Conservation (phyloP, 2,888 invertebrate species). For the Calameuta idolon region DNA sequence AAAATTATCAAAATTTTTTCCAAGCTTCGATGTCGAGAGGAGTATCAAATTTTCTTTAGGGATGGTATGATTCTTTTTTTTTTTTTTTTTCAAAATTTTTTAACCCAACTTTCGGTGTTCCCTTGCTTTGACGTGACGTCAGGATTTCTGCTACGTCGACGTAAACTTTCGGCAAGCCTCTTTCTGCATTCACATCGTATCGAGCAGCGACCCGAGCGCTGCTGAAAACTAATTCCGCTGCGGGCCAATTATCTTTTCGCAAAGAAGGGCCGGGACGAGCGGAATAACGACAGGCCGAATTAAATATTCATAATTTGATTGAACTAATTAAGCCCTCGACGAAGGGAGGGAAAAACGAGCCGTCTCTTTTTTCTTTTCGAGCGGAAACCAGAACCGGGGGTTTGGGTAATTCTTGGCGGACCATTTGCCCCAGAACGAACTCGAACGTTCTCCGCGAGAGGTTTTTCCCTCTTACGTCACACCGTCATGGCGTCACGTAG, state of each 20-base stretch:
- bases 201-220: slow-evolving; percentile 3
- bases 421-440: slow-evolving; percentile 47
- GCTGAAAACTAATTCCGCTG: slow-evolving; percentile 32
- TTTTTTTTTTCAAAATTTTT: too few species aligned
- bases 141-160: not conserved
- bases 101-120: not conserved
- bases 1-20: too few species aligned
- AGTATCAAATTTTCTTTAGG: too few species aligned
- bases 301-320: slow-evolving; percentile 43
- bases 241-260: slow-evolving; percentile 32
- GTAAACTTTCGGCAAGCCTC: not conserved
- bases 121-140: not conserved
- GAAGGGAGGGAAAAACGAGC: not conserved
- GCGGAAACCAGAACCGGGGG: slow-evolving; percentile 22
- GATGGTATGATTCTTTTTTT: too few species aligned
- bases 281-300: slow-evolving; percentile 29
- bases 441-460: slow-evolving; percentile 16
- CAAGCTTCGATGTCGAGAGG: too few species aligned
- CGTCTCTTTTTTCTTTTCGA: slow-evolving; percentile 16
- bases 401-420: slow-evolving; percentile 46
- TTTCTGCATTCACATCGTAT: slow-evolving; percentile 14
- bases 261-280: slow-evolving; percentile 16
- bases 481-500: not conserved
- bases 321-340: slow-evolving; percentile 35
- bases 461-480: not conserved